phyloP scores from a whole-genome alignment of 2,113 vertebrate species.

The Todiramphus chloris region DNA sequence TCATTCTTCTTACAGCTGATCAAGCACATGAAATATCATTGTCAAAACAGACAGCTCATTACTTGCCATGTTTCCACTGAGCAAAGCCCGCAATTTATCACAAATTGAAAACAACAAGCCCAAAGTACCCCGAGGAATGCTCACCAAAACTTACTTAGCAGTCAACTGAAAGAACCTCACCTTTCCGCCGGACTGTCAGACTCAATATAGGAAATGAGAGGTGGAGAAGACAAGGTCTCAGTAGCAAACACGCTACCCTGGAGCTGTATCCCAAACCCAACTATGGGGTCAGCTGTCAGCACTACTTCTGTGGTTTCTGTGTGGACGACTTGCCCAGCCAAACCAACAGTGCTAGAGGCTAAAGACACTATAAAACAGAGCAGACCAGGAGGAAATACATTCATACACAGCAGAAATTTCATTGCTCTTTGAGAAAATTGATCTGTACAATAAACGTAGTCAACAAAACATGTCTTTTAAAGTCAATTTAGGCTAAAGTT shows the following conservation, averaged over 20 bases:
- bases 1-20: slow-evolving; percentile 54
- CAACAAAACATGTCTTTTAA: not conserved
- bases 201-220: slow-evolving; percentile 96
- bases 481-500: not conserved
- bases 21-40: slow-evolving; percentile 52
- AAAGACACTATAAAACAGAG: slow-evolving; percentile 87
- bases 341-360: slow-evolving; percentile 94
- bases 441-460: not conserved
- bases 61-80: not conserved
- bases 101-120: not conserved
- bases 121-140: not conserved
- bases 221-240: slow-evolving; percentile 95
- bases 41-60: slow-evolving; percentile 51
- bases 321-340: slow-evolving; percentile 97
- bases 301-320: slow-evolving; percentile 95
- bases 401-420: not conserved
- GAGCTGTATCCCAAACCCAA: slow-evolving; percentile 96
- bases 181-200: slow-evolving; percentile 96
- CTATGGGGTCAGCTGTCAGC: slow-evolving; percentile 89
- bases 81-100: slow-evolving; percentile 45
- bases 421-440: not conserved
- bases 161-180: slow-evolving; percentile 72
- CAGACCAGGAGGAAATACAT: slow-evolving; percentile 25
- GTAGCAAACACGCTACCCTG: slow-evolving; percentile 98
- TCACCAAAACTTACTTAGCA: not conserved